Percentiles rank a stretch among this genome's conserved stretches.
phyloP scores from a whole-genome alignment of 2,797 vertebrate genomes.

The Poecilia wingei region DNA sequence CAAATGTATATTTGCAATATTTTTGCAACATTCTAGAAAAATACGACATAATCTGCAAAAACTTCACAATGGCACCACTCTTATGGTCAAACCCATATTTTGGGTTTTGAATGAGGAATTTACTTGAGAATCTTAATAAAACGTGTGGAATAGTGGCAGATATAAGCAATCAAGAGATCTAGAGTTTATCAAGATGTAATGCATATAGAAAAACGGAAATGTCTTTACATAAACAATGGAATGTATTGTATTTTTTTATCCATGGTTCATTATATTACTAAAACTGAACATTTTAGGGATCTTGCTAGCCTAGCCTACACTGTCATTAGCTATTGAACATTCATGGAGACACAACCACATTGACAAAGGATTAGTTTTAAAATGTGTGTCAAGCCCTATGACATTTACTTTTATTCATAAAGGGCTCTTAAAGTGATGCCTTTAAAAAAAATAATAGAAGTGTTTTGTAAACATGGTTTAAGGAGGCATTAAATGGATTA shows the following conservation, averaged over 20 bases:
- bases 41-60: neutral
- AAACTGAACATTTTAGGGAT: neutral
- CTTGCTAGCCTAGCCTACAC: neutral
- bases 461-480: neutral
- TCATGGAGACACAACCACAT: neutral
- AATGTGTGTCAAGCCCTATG: neutral
- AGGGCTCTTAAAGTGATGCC: neutral
- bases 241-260: neutral
- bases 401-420: neutral
- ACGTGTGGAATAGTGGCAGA: neutral
- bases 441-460: neutral
- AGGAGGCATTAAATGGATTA: neutral
- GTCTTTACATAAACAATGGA: neutral
- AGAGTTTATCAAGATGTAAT: neutral
- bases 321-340: neutral
- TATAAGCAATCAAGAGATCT: neutral
- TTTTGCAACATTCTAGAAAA: neutral
- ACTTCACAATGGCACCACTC: neutral
- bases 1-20: neutral
- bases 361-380: neutral
- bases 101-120: neutral
- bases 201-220: neutral
- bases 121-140: neutral
- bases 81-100: neutral
- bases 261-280: neutral